phyloP scores from a whole-genome alignment of 2,797 vertebrate species.

The Muscicapa striata region DNA sequence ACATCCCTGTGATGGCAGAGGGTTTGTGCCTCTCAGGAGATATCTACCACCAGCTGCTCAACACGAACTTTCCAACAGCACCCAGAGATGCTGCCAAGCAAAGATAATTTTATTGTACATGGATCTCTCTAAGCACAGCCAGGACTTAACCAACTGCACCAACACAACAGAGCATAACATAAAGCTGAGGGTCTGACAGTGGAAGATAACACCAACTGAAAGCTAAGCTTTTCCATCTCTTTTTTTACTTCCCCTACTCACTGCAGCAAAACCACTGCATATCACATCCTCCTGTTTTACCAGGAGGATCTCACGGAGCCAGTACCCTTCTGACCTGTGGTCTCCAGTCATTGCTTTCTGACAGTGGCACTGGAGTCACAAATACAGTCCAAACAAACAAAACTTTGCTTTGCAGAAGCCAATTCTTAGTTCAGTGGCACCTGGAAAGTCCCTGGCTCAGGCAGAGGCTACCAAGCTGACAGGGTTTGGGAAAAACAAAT shows the following conservation, averaged over 20 bases:
- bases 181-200: not conserved
- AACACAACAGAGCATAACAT: not conserved
- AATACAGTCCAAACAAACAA: not conserved
- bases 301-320: not conserved
- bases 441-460: not conserved
- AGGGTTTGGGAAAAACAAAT: not conserved
- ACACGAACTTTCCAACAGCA: not conserved
- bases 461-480: not conserved
- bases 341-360: not conserved
- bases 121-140: not conserved
- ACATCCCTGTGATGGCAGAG: not conserved
- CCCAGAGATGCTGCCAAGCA: not conserved
- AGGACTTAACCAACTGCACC: not conserved
- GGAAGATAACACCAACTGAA: not conserved
- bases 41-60: not conserved
- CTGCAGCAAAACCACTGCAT: not conserved
- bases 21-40: not conserved
- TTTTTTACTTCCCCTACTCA: not conserved
- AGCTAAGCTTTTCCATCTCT: not conserved
- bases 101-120: not conserved
- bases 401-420: not conserved
- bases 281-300: not conserved
- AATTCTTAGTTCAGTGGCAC: not conserved
- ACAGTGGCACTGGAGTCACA: not conserved
- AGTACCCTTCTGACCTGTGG: rapidly evolving